phyloP scores from a whole-genome alignment of 2,113 vertebrate species.

The Pandion haliaetus region DNA sequence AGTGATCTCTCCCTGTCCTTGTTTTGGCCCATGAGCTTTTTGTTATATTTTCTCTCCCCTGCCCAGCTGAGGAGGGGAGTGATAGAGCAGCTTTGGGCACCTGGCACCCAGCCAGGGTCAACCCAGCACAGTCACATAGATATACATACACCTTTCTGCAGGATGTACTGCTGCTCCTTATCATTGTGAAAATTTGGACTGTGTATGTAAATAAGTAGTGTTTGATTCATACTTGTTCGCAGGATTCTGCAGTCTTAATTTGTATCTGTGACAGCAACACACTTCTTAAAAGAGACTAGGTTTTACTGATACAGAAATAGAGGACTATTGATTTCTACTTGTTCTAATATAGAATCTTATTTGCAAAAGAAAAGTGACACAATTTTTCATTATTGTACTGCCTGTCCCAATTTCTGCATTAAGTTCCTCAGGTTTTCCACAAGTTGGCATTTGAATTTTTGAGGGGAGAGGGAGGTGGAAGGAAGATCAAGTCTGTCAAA shows the following conservation, averaged over 20 bases:
- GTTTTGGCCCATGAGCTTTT: too few relatives aligned
- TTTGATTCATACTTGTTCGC: rapidly evolving
- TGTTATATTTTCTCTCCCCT: too few relatives aligned
- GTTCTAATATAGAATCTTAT: background rate
- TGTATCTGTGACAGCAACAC: background rate
- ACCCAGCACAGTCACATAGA: too few relatives aligned
- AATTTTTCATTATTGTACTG: background rate
- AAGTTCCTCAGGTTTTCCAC: background rate
- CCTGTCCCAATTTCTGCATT: background rate
- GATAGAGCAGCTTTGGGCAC: too few relatives aligned
- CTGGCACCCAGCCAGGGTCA: too few relatives aligned
- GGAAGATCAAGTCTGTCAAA: background rate
- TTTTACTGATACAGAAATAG: background rate
- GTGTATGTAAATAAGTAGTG: background rate
- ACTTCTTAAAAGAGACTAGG: background rate
- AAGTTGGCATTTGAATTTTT: background rate
- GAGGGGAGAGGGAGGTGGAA: background rate
- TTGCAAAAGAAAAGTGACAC: background rate
- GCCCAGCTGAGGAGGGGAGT: too few relatives aligned
- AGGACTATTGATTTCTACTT: background rate
- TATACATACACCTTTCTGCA: background rate
- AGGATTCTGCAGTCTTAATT: background rate
- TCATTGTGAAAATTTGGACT: background rate
- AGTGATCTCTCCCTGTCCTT: too few relatives aligned
- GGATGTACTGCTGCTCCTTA: background rate